Evolutionary conservation across 2,888 invertebrate genomes (phyloP), one percentile per base, ranked within the genome.

Genomic region (Drosophila parthenogenetica): DNA sequence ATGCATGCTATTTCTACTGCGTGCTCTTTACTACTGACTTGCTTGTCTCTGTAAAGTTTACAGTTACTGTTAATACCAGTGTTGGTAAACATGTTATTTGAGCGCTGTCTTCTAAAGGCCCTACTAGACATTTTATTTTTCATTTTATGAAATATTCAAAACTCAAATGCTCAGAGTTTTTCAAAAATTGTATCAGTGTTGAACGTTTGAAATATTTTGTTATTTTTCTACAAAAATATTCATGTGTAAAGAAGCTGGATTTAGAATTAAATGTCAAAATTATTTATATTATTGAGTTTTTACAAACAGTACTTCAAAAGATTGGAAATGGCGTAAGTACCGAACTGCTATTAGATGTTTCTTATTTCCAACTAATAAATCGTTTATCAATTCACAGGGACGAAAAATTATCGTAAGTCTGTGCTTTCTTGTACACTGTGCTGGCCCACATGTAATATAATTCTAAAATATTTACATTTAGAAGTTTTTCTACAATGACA

Each of bases 361-460:
- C 35, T 35, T 4, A 13, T 2, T 29, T 2, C 1, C 8, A 29
- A 29, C 29, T 8, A 2, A 8, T 2, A 8, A 0, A 29, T 29
- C 2, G 8, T 29, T 29, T 29, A 29, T 8, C 8, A 8, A 29
- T 29, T 8, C 29, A 8, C 29, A 29, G 29, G 29, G 16, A 5
- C 2, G 25, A 37, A n/a, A 8, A 22, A 17, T 22, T 58, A 29
- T 48, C 58, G 58, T 58, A 48, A 58, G 58, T 43, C 5, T n/a
- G 3, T 5, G 37, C 22, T 5, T 11, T 10, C 4, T 35, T 35
- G 4, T 13, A 35, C 1, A 1, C 11, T n/a, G 29, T 16, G 11
- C n/a, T n/a, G n/a, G n/a, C n/a, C n/a, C n/a, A n/a, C n/a, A n/a
- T n/a, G n/a, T n/a, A n/a, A n/a, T 29, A 8, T 29, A 29, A 29